Conservation (phyloP, 1,140 invertebrate species). For the Apis cerana region DNA sequence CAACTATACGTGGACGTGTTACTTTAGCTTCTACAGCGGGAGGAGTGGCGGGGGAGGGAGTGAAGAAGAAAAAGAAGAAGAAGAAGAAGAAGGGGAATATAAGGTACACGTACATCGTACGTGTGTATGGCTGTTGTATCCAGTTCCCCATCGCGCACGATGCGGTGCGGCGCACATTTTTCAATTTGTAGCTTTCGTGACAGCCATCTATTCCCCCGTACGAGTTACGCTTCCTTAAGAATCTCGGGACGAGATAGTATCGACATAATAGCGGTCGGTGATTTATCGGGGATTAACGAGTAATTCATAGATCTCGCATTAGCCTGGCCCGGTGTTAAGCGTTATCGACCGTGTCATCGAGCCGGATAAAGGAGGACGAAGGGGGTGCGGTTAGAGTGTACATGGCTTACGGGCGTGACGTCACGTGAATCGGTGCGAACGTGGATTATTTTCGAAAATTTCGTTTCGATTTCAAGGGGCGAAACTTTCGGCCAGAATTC, state of each 20-base stretch:
- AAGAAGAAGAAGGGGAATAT: too few relatives aligned
- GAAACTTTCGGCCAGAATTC: not conserved
- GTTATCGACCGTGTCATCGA: slow-evolving; percentile 31
- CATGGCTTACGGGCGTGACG: not conserved
- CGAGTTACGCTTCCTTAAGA: slow-evolving; percentile 1
- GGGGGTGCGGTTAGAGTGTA: not conserved
- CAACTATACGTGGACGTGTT: slow-evolving; percentile 22
- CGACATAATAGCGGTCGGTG: not conserved
- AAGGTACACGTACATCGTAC: not conserved
- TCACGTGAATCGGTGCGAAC: not conserved
- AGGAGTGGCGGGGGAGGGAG: too few relatives aligned
- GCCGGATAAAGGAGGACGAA: not conserved
- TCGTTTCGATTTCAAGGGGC: not conserved
- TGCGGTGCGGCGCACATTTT: slow-evolving; percentile 19
- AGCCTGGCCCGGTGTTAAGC: slow-evolving; percentile 19
- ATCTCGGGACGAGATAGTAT: slow-evolving; percentile 1
- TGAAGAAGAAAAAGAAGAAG: too few relatives aligned
- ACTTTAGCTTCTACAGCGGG: not conserved
- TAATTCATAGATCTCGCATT: slow-evolving; percentile 43
- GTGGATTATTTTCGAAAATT: not conserved
- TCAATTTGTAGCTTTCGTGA: slow-evolving; percentile 33
- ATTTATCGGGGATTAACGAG: slow-evolving; percentile 43
- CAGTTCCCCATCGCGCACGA: not conserved
- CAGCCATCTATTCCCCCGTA: slow-evolving; percentile 14
- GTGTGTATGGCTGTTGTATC: not conserved